phyloP scores from a whole-genome alignment of 2,888 invertebrate genomes.

The Mechanitis messenoides region DNA sequence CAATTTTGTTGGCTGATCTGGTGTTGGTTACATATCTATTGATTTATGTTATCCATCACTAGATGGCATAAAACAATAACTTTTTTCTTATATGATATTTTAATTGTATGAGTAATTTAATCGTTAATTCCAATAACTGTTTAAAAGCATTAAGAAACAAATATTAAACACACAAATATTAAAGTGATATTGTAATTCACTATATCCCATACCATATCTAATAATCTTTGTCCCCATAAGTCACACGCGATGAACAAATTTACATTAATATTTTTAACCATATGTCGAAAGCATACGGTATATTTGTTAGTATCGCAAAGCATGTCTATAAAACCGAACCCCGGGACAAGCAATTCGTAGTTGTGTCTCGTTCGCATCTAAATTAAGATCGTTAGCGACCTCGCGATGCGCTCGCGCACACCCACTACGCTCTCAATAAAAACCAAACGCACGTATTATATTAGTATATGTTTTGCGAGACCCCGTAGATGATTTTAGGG shows the following conservation, averaged over 20 bases:
- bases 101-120: no score
- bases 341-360: constrained; percentile 57
- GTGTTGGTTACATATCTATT: no score
- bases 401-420: constrained; percentile 67
- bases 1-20: no score
- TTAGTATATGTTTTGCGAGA: constrained; percentile 53
- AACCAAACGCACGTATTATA: constrained; percentile 71
- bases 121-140: no score
- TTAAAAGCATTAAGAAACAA: background rate
- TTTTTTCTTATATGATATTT: no score
- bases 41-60: no score
- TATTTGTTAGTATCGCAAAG: constrained; percentile 33
- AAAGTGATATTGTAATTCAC: no score
- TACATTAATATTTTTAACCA: background rate
- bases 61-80: no score
- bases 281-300: background rate
- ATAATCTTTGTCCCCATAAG: constrained; percentile 23
- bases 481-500: constrained; percentile 21
- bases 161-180: background rate
- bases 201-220: background rate
- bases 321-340: constrained; percentile 55
- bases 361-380: constrained; percentile 62
- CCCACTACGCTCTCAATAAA: constrained; percentile 54
- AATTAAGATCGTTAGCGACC: constrained; percentile 70
- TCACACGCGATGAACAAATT: constrained; percentile 23